A percentile compares a stretch with the other conserved stretches of the same genome.
Evolutionary conservation across 1,140 invertebrate species (phyloP).

Genomic region (Drosophila parabipectinata): DNA sequence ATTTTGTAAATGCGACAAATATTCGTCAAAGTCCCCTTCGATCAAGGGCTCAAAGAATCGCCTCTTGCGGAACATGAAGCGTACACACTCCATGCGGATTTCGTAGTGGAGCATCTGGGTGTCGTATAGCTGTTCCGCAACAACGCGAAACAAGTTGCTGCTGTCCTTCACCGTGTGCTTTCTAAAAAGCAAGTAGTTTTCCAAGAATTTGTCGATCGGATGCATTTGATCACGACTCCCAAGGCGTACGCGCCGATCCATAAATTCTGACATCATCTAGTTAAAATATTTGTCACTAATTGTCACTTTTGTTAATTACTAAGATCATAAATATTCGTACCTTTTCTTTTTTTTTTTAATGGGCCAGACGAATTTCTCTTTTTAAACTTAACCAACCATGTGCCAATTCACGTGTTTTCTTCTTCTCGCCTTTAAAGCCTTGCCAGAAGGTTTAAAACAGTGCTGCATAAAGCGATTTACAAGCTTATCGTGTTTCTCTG

Average conservation of each 20-base stretch:
- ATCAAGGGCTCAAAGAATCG: slow-evolving; percentile 82
- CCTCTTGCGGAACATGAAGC: slow-evolving; percentile 87
- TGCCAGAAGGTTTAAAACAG: neutral
- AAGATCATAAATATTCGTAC: neutral
- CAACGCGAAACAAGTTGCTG: slow-evolving; percentile 91
- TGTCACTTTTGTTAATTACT: neutral
- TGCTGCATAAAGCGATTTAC: neutral
- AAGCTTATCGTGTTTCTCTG: neutral
- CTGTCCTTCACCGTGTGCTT: slow-evolving; percentile 92
- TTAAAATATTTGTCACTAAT: neutral
- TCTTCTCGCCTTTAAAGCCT: neutral
- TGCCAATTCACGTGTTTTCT: neutral
- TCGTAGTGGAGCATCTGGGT: slow-evolving; percentile 90
- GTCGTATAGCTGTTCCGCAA: slow-evolving; percentile 93
- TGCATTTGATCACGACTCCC: slow-evolving; percentile 14
- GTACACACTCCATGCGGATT: slow-evolving; percentile 89
- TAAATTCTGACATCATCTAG: neutral
- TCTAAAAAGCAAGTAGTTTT: slow-evolving; percentile 90
- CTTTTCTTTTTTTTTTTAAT: neutral
- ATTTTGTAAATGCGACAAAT: slow-evolving; percentile 88
- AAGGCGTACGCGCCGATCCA: neutral
- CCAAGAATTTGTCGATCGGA: slow-evolving; percentile 89
- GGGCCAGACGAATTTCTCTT: too few species aligned
- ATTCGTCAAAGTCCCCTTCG: slow-evolving; percentile 86
- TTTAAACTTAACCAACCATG: neutral